phyloP scores from a whole-genome alignment of 2,888 invertebrate genomes.

The Tiliacea aurago region DNA sequence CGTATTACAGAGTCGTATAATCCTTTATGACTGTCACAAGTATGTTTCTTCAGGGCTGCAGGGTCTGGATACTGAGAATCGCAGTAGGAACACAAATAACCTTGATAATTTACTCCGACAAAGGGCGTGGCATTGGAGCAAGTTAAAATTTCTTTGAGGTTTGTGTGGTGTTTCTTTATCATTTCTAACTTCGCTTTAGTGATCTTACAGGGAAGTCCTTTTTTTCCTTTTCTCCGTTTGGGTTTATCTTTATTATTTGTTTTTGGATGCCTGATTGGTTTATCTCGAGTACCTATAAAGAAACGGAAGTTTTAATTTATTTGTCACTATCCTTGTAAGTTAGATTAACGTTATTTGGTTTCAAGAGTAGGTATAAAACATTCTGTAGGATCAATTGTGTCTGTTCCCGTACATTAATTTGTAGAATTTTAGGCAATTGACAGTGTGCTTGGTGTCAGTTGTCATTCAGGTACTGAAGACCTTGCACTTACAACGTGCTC shows the following conservation, averaged over 20 bases:
- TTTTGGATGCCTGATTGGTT: slow-evolving; percentile 7
- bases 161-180: slow-evolving; percentile 24
- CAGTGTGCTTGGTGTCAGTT: background rate
- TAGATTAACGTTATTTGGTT: background rate
- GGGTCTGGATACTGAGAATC: slow-evolving; percentile 62
- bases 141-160: slow-evolving; percentile 40
- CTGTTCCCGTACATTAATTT: background rate
- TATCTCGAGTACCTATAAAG: slow-evolving; percentile 48
- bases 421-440: background rate
- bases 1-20: slow-evolving; percentile 4
- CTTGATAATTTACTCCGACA: slow-evolving; percentile 62
- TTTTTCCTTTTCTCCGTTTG: background rate
- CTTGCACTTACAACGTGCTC: background rate
- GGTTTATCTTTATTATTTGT: background rate
- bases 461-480: background rate
- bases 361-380: background rate
- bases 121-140: slow-evolving; percentile 73
- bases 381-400: background rate
- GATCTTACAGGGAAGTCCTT: background rate
- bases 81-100: slow-evolving; percentile 72
- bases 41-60: slow-evolving; percentile 71
- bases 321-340: background rate
- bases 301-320: slow-evolving; percentile 38
- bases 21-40: slow-evolving; percentile 59
- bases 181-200: slow-evolving; percentile 8